Conservation (phyloP, 2,888 invertebrate genomes). For the Archaeoteleia sp. region DNA sequence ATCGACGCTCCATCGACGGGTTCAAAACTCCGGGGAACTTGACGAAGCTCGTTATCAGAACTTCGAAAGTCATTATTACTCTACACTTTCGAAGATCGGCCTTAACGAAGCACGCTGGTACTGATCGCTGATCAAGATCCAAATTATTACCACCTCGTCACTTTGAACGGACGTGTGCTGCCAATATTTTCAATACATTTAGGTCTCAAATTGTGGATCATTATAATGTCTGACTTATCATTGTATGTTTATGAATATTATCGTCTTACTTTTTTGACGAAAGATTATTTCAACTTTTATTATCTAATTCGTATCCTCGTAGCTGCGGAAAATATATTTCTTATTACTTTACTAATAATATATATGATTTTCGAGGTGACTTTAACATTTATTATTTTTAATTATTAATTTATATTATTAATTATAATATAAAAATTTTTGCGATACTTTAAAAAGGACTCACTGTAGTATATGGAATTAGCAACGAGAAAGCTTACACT, state of each 20-base stretch:
- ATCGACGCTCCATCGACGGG: conserved; percentile 18
- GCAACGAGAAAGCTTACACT: background rate
- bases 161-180: background rate
- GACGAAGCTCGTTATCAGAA: conserved; percentile 34
- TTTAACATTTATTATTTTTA: no score
- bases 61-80: conserved; percentile 32
- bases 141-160: conserved; percentile 11
- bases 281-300: no score
- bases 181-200: background rate
- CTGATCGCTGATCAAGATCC: conserved; percentile 19
- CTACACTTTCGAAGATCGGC: conserved; percentile 20
- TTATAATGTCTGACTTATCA: background rate
- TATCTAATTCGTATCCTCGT: no score
- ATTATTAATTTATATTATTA: background rate
- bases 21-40: conserved; percentile 22
- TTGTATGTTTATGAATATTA: background rate
- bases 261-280: no score
- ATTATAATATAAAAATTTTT: background rate
- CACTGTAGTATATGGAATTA: background rate
- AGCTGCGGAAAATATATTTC: no score
- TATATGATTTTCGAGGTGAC: no score
- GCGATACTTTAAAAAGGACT: background rate
- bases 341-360: no score
- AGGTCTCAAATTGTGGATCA: background rate
- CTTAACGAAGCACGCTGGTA: conserved; percentile 26